Evolutionary conservation across 2,113 vertebrate species (phyloP), one percentile per base, ranked within the genome.

Genomic region (Hipposideros armiger): DNA sequence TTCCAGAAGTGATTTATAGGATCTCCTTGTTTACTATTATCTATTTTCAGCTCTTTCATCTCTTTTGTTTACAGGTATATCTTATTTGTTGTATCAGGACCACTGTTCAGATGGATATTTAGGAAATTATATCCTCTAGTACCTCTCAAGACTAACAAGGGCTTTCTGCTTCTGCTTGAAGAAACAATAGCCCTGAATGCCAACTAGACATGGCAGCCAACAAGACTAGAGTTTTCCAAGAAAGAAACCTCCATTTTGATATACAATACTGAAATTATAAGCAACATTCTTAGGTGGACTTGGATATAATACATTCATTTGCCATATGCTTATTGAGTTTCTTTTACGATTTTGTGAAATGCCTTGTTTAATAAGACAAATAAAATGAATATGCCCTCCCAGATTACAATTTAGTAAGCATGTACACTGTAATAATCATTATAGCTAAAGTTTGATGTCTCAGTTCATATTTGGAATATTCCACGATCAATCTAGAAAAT

Each of bases 121-220:
- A 95, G 52, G 72, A 92, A 95, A 95, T 74, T 80, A 92, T 84
- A 66, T 5, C 4, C 13, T 78, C 45, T 52, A 88, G 73, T 11
- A 93, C 73, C 30, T 92, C 60, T 92, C 7, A 95, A 93, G 20
- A 90, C 54, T 85, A 92, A 74, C 15, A 69, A 82, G n/a, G 47
- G 24, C 7, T 88, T 97, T 93, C 62, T 78, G 36, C 32, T 42
- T 80, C n/a, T 86, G 47, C 17, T 97, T 94, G 92, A 92, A 88
- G 76, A 94, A 90, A 90, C 56, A 95, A 91, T 85, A 47, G 40
- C 5, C 62, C 54, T 96, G 81, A 94, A 94, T 80, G 88, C 22
- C 13, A 91, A 77, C 10, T 64, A 66, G 30, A 93, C 14, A 88
- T 60, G 76, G 7, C 4, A 66, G 32, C 17, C 69, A 94, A 81